Conservation (phyloP, 2,797 vertebrate genomes). For the Rhynchonycteris naso region DNA sequence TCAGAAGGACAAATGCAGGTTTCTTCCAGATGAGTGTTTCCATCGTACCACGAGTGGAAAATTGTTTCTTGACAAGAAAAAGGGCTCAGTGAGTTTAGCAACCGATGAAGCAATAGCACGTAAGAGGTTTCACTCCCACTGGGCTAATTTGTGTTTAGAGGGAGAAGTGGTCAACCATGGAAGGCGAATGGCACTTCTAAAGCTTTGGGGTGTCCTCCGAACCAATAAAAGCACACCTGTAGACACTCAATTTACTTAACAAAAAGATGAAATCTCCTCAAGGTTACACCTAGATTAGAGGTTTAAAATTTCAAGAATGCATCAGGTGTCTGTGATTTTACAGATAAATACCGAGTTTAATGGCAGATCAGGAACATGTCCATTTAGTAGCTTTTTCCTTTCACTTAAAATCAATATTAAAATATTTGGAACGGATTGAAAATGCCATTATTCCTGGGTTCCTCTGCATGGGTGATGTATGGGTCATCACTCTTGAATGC, state of each 20-base stretch:
- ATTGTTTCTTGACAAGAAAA: slow-evolving; percentile 65
- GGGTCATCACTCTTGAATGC: neutral
- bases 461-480: neutral
- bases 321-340: neutral
- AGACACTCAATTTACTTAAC: neutral
- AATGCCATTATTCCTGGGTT: neutral
- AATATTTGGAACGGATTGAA: slow-evolving; percentile 4
- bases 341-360: slow-evolving; percentile 15
- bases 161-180: neutral
- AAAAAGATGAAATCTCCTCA: slow-evolving; percentile 4
- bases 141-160: slow-evolving; percentile 9
- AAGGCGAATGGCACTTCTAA: neutral
- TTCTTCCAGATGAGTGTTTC: slow-evolving; percentile 73
- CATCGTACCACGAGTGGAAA: slow-evolving; percentile 67
- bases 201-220: neutral
- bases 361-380: neutral
- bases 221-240: neutral
- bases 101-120: slow-evolving; percentile 30
- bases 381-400: neutral
- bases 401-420: slow-evolving; percentile 15
- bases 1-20: slow-evolving; percentile 52
- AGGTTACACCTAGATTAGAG: neutral
- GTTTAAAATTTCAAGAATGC: slow-evolving; percentile 27
- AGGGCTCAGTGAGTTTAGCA: neutral
- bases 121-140: slow-evolving; percentile 45